These are phyloP conservation scores for Stictonetta naevosa DNA, from an alignment of 2,113 vertebrate species.

Conservation along the genomic window DNA sequence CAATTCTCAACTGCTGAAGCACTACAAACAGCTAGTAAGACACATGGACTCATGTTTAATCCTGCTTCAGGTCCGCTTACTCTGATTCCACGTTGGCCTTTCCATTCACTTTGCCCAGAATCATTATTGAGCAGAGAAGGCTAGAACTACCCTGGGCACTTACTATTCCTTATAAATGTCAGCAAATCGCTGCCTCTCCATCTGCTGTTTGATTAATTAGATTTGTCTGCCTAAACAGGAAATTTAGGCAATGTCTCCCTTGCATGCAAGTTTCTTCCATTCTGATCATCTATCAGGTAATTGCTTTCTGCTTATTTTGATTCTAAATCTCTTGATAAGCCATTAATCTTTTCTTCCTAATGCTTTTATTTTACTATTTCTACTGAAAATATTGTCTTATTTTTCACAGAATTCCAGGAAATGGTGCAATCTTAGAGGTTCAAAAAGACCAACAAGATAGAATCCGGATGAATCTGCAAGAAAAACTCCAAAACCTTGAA, in stretches of 20 bases:
- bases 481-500: slow-evolving; percentile 35
- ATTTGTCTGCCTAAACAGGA: background rate
- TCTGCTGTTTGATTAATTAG: background rate
- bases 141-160: background rate
- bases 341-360: background rate
- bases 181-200: background rate
- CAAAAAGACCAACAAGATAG: background rate
- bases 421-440: slow-evolving; percentile 90
- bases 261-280: background rate
- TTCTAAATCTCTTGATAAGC: background rate
- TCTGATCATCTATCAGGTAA: background rate
- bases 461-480: background rate
- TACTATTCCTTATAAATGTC: background rate
- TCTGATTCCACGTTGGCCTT: background rate
- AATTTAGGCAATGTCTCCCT: background rate
- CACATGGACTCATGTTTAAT: rapidly evolving
- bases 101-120: background rate
- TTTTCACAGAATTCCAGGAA: slow-evolving; percentile 87
- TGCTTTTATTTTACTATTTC: background rate
- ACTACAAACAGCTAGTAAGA: background rate
- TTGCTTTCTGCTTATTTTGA: background rate
- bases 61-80: background rate
- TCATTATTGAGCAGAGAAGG: background rate
- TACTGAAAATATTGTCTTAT: slow-evolving; percentile 18
- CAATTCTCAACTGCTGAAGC: background rate